Base-by-base conservation (phyloP, 2,113 vertebrate genomes). In the Tetraodon nigroviridis region DNA sequence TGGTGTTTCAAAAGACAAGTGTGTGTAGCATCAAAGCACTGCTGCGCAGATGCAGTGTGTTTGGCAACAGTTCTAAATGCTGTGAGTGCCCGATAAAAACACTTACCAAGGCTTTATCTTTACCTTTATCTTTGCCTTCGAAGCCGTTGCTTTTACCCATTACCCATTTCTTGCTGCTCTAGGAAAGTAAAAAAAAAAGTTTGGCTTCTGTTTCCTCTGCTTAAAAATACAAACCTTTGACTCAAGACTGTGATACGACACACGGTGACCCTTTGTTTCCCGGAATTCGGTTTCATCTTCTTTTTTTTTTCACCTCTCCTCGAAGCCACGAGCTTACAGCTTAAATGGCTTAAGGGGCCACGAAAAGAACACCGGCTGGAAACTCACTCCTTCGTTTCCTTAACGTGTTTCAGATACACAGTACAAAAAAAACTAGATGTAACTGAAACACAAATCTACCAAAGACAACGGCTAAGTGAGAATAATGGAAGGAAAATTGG, bases 91-190 rank as follows among this genome's bases (percentile, higher is more conserved):
- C 24, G 58, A 14, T 44, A 48, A 24, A 56, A 0, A 1, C 1
- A 58, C 50, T 46, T 18, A 11, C 32, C 12, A 10, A 37, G 32
- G 32, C 8, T n/a, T n/a, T n/a, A n/a, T n/a, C n/a, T n/a, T n/a
- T n/a, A n/a, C 17, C 15, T 45, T 45, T 4, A 17, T n/a, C 42
- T 45, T 60, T 61, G 71, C 56, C 29, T 69, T 74, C 37, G 22
- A 42, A 19, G 50, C 61, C 56, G 22, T 7, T 7, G 16, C 51
- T 55, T 55, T 32, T 54, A 37, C 42, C 47, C 48, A 29, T 15
- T 45, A 27, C 57, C 44, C 55, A 17, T 51, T 14, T 49, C 15
- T n/a, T 17, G 44, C 44, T 45, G 44, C 44, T 45, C 44, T n/a
- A n/a, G 5, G 32, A 37, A 37, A 37, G 7, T 37, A 10, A 37